Evolutionary conservation across 2,113 vertebrate species (phyloP), one percentile per base, ranked within the genome.

Genomic region (Mus pahari): DNA sequence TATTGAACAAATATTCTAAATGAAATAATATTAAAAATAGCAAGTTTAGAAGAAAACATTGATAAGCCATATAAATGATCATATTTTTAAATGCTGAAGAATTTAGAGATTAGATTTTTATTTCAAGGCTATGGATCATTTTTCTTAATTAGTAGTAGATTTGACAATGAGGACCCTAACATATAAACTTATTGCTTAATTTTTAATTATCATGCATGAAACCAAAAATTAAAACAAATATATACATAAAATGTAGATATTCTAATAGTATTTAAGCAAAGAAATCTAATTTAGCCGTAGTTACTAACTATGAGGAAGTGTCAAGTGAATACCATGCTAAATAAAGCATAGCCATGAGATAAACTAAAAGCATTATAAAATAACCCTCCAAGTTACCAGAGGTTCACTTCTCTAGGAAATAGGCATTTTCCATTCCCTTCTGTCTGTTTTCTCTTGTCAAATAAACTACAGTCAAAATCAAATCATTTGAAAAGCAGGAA

Each of bases 401-500:
- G 3, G 64, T 88, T 81, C 20, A 79, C 3, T 58, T 55, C 92
- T 88, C n/a, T 84, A 70, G 70, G 13, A 86, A 82, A 77, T 45
- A 86, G 2, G 0, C 39, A 62, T 83, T 90, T 91, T 20, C 7
- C 28, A 74, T 60, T 91, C 64, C 31, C 6, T 20, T 53, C 3
- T n/a, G 77, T 60, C 17, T 70, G 82, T 28, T 94, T 39, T 45
- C 93, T 10, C 77, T 58, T 20, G 70, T 62, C 39, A 96, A 92
- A 90, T 68, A 71, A 82, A 48, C 20, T 48, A 33, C 16, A 68
- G 31, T 14, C 66, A 90, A 92, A 88, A 74, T 62, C 22, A 93
- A 88, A 74, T 62, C 22, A 90, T 86, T 95, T 91, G n/a, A 84
- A 86, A 87, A 93, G 10, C n/a, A 71, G 83, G 26, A 16, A 97